Conservation (phyloP, 2,888 invertebrate genomes). For the Copidosoma aretas region DNA sequence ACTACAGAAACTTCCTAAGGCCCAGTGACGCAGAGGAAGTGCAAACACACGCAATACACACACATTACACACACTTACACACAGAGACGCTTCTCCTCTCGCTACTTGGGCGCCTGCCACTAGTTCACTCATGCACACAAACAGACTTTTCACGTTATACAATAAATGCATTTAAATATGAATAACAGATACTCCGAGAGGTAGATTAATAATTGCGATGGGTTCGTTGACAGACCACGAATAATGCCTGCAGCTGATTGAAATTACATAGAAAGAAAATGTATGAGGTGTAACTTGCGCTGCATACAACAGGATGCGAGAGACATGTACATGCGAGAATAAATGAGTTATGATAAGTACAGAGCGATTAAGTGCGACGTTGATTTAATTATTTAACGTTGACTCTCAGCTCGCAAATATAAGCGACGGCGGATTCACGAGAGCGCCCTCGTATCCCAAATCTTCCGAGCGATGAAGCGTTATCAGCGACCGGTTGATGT, state of each 20-base stretch:
- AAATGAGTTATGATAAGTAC: too few species aligned
- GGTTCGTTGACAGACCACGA: conserved; percentile 59
- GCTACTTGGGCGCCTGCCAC: conserved; percentile 49
- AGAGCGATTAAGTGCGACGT: conserved; percentile 18
- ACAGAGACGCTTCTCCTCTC: conserved; percentile 39
- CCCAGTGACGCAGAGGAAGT: conserved; percentile 48
- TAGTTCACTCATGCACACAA: conserved; percentile 63
- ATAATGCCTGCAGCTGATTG: conserved; percentile 48
- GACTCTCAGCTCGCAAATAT: conserved; percentile 25
- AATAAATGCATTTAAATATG: conserved; percentile 19
- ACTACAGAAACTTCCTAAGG: conserved; percentile 63
- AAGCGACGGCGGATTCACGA: conserved; percentile 11
- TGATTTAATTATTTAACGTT: conserved; percentile 6
- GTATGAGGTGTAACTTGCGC: conserved; percentile 17
- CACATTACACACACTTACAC: conserved; percentile 43
- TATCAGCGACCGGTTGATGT: too few species aligned
- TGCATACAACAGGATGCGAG: too few species aligned
- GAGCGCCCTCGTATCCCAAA: too few species aligned
- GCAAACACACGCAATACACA: conserved; percentile 53
- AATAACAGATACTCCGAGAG: not conserved
- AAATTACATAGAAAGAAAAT: conserved; percentile 44
- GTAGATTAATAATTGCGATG: conserved; percentile 28
- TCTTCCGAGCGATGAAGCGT: too few species aligned
- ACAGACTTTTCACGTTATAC: conserved; percentile 39
- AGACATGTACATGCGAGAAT: too few species aligned